These are phyloP conservation scores for Lysandra coridon DNA, from an alignment of 2,888 invertebrate genomes.

Conservation along the genomic window DNA sequence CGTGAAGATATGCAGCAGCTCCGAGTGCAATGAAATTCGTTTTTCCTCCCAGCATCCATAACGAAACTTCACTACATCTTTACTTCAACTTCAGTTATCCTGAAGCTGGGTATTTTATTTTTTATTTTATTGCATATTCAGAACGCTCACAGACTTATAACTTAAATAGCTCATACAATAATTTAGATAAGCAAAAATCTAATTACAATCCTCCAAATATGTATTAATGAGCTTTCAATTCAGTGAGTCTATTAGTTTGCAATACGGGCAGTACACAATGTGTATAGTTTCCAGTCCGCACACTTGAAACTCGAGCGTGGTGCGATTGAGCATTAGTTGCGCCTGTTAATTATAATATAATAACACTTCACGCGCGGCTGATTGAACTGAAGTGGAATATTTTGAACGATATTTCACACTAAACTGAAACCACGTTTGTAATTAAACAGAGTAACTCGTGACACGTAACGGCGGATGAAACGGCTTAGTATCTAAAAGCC, in stretches of 20 bases:
- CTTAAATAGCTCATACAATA: no score
- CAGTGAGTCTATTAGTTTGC: not conserved
- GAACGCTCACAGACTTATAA: no score
- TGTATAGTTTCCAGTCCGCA: not conserved
- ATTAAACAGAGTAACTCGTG: not conserved
- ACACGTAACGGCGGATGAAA: not conserved
- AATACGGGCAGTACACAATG: not conserved
- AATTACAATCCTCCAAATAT: no score
- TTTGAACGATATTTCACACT: not conserved
- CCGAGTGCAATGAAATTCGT: not conserved
- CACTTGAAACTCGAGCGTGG: not conserved
- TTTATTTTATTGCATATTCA: no score
- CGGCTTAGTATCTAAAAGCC: not conserved
- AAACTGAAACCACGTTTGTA: not conserved
- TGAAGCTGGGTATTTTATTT: no score
- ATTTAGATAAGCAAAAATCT: no score
- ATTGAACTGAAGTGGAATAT: not conserved
- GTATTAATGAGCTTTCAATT: not conserved
- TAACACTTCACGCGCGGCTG: not conserved
- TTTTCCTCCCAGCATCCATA: not conserved
- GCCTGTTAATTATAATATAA: not conserved
- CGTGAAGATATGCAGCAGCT: not conserved
- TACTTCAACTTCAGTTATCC: not conserved
- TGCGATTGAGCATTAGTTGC: not conserved
- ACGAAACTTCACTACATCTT: not conserved